These are phyloP conservation scores for Microplitis manilae DNA, from an alignment of 2,888 invertebrate species.

Conservation along the genomic window DNA sequence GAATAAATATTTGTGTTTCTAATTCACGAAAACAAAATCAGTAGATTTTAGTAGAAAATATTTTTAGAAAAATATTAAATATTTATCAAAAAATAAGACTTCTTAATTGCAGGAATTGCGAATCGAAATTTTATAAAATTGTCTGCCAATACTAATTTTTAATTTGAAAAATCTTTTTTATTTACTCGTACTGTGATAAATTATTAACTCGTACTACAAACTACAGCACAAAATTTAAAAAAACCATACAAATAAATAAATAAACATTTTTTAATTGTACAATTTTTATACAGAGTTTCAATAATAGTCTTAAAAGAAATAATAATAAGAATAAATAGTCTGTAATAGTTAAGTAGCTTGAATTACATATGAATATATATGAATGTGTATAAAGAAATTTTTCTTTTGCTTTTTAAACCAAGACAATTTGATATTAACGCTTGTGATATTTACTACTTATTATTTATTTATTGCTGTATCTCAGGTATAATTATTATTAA, in stretches of 20 bases:
- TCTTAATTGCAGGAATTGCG: no score
- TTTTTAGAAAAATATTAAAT: no score
- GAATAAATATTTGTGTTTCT: no score
- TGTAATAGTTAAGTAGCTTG: neutral
- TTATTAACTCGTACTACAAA: neutral
- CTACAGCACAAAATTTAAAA: neutral
- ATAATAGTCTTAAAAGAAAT: neutral
- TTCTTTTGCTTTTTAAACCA: neutral
- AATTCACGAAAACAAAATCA: no score
- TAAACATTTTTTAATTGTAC: constrained; percentile 21
- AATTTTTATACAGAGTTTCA: neutral
- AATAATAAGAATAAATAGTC: neutral
- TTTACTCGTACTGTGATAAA: neutral
- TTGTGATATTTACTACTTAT: neutral
- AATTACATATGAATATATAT: neutral
- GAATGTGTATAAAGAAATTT: neutral
- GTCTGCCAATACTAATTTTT: neutral
- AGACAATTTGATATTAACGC: neutral
- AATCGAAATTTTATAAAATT: neutral
- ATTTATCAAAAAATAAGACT: no score
- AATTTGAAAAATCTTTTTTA: neutral
- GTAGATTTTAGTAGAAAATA: no score
- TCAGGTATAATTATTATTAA: neutral
- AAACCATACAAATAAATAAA: constrained; percentile 7
- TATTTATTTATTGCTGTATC: neutral